Conservation (phyloP, 2,888 invertebrate genomes). For the Labia minor region DNA sequence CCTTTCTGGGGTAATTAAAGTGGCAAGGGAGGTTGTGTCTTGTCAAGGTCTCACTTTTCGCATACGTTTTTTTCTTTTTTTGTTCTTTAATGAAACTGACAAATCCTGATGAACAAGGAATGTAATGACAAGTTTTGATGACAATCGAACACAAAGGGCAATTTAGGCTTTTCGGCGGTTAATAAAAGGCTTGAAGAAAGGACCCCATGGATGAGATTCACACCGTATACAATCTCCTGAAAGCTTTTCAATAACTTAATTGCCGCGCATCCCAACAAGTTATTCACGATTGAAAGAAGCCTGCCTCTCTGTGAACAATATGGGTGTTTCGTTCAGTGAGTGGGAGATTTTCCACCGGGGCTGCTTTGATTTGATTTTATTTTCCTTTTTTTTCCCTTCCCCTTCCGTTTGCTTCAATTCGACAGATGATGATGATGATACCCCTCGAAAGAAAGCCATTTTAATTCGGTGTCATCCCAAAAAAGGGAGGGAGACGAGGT, state of each 20-base stretch:
- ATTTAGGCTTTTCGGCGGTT: background rate
- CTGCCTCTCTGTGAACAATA: no score
- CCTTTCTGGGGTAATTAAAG: no score
- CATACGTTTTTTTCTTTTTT: background rate
- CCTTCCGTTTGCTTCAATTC: no score
- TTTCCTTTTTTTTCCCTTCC: no score
- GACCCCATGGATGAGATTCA: background rate
- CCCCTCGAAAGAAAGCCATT: no score
- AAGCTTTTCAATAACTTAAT: conserved; percentile 13
- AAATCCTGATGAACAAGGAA: conserved; percentile 13
- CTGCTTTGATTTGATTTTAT: no score
- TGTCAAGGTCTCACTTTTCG: background rate
- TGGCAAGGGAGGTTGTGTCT: no score
- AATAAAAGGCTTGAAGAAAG: background rate
- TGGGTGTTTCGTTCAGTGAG: background rate
- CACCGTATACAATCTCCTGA: conserved; percentile 8
- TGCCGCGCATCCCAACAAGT: conserved; percentile 13
- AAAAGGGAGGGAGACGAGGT: no score
- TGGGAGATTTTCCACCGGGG: background rate
- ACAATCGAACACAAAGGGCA: conserved; percentile 13
- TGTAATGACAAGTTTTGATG: conserved; percentile 13
- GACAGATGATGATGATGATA: no score
- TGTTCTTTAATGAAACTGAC: background rate
- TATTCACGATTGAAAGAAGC: background rate
- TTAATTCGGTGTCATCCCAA: no score